A percentile compares a stretch with the other conserved stretches of the same genome.
Evolutionary conservation across 2,113 vertebrate species (phyloP).

Genomic region (Zeus faber): DNA sequence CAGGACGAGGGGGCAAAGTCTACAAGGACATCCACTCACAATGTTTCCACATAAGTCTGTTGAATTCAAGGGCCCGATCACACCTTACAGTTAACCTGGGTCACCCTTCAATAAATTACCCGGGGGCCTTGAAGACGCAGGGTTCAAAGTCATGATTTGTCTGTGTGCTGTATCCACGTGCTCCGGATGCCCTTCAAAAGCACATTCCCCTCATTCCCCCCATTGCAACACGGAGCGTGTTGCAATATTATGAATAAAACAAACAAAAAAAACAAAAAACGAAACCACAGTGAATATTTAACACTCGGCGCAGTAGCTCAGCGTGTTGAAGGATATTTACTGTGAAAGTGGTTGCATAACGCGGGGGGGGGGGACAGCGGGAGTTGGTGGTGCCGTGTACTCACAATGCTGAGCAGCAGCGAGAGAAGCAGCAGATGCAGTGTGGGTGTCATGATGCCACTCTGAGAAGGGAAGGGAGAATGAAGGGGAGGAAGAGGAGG

Average conservation of each 20-base stretch:
- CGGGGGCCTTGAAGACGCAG: background rate
- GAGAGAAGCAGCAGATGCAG: constrained; percentile 63
- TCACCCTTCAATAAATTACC: constrained; percentile 32
- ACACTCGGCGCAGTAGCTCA: constrained; percentile 18
- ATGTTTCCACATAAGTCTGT: too few species aligned
- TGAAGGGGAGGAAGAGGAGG: constrained; percentile 15
- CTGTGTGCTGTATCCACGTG: background rate
- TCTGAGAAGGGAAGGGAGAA: constrained; percentile 30
- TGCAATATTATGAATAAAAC: constrained; percentile 3
- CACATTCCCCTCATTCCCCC: background rate
- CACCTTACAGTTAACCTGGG: background rate
- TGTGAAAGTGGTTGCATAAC: constrained; percentile 35
- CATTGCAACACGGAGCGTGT: background rate
- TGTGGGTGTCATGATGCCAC: constrained; percentile 57
- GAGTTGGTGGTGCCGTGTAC: constrained; percentile 50
- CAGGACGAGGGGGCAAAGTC: constrained; percentile 49
- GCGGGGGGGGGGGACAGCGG: constrained; percentile 10
- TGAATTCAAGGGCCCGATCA: background rate
- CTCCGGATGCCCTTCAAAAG: background rate
- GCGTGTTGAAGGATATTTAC: constrained; percentile 10
- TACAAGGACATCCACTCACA: background rate
- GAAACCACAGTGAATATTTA: constrained; percentile 2
- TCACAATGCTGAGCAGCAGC: constrained; percentile 68
- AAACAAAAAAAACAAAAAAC: too few species aligned
- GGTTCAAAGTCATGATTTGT: background rate